Evolutionary conservation across 2,888 invertebrate species (phyloP).

Genomic region (Thymelicus lineola): DNA sequence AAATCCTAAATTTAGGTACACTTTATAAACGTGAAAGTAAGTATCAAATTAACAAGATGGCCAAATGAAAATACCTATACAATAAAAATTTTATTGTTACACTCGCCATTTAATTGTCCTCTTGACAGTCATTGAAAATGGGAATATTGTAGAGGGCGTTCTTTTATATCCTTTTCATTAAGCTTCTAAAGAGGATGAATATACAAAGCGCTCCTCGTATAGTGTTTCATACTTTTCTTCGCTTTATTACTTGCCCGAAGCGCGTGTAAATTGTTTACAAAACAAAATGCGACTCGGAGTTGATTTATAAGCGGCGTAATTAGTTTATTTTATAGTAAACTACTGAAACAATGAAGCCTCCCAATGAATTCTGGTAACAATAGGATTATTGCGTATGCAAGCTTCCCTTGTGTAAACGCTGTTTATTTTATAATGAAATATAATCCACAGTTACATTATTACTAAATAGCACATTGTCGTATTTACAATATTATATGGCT

Average conservation of each 20-base stretch:
- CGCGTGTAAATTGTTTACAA: slow-evolving; percentile 36
- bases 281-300: slow-evolving; percentile 30
- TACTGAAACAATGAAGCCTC: slow-evolving; percentile 10
- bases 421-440: slow-evolving; percentile 6
- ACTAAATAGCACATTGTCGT: too few relatives aligned
- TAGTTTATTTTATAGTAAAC: slow-evolving; percentile 28
- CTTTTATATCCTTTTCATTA: slow-evolving; percentile 36
- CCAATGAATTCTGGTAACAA: slow-evolving; percentile 19
- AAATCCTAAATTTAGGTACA: neutral
- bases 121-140: slow-evolving; percentile 37
- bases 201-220: slow-evolving; percentile 29
- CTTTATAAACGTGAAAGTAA: slow-evolving; percentile 1
- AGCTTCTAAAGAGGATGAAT: slow-evolving; percentile 34
- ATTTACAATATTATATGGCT: neutral
- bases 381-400: slow-evolving; percentile 17
- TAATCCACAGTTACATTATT: neutral
- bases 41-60: slow-evolving; percentile 28
- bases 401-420: slow-evolving; percentile 1
- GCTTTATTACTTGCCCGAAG: slow-evolving; percentile 22
- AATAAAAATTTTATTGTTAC: slow-evolving; percentile 19
- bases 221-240: slow-evolving; percentile 18
- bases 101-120: slow-evolving; percentile 36
- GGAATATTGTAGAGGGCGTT: slow-evolving; percentile 33
- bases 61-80: slow-evolving; percentile 34
- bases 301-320: slow-evolving; percentile 24